Conservation (phyloP, 2,797 vertebrate genomes). For the Malurus splendens region DNA sequence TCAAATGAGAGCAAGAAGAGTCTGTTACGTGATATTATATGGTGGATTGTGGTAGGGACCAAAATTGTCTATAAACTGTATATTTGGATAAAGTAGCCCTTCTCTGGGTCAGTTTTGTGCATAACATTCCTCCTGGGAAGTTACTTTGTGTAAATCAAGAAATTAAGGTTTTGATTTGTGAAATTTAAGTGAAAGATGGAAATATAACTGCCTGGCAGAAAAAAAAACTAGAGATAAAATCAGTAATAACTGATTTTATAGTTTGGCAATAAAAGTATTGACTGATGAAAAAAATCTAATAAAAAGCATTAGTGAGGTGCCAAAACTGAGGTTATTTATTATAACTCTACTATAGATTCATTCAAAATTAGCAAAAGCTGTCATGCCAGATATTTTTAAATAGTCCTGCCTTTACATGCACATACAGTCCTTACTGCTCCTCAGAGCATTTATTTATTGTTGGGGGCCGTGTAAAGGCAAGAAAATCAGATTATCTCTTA, state of each 20-base stretch:
- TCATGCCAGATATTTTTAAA: neutral
- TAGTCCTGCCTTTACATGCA: neutral
- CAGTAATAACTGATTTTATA: neutral
- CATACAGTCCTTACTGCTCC: neutral
- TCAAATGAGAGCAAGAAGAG: neutral
- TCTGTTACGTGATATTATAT: neutral
- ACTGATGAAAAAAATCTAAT: neutral
- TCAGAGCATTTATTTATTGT: neutral
- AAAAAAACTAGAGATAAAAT: neutral
- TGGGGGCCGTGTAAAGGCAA: neutral
- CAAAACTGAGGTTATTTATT: neutral
- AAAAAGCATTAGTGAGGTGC: neutral
- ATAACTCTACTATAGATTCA: neutral
- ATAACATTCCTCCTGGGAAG: neutral
- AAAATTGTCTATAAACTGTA: neutral
- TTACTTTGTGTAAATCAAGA: neutral
- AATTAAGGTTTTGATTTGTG: neutral
- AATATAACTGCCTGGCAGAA: neutral
- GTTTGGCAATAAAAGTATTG: neutral
- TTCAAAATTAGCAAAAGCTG: neutral
- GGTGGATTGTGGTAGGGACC: neutral
- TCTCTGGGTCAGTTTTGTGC: neutral
- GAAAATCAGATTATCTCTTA: neutral
- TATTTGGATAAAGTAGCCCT: neutral
- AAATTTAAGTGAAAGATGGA: neutral